Percentiles rank a stretch among this genome's conserved stretches.
Evolutionary conservation across 2,797 vertebrate genomes (phyloP).

Genomic region (Epinephelus malabaricus): DNA sequence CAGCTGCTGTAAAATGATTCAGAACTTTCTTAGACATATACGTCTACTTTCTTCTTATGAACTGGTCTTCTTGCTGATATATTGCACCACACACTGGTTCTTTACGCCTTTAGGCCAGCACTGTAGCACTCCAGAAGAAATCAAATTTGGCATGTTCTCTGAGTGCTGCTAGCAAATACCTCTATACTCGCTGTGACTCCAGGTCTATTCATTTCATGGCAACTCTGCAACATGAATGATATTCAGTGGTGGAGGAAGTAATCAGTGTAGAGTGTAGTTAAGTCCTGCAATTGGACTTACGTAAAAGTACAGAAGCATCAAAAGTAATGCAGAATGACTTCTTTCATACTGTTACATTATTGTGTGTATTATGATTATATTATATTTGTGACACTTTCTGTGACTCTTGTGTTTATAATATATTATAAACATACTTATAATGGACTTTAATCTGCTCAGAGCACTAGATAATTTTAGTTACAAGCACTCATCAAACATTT

Average conservation of each 20-base stretch:
- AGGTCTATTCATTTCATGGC: slow-evolving; percentile 49
- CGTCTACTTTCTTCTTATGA: slow-evolving; percentile 28
- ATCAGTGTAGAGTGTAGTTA: neutral
- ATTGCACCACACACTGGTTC: slow-evolving; percentile 25
- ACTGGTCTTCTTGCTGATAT: slow-evolving; percentile 30
- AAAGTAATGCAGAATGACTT: neutral
- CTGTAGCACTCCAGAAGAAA: slow-evolving; percentile 45
- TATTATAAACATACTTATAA: too few species aligned
- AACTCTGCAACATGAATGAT: slow-evolving; percentile 21
- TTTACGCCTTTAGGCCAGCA: slow-evolving; percentile 27
- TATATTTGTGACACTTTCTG: too few species aligned
- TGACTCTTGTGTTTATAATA: too few species aligned
- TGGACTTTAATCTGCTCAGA: too few species aligned
- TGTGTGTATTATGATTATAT: too few species aligned
- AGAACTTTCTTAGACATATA: slow-evolving; percentile 22
- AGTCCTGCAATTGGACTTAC: neutral
- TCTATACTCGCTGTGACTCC: slow-evolving; percentile 27
- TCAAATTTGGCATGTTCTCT: slow-evolving; percentile 44
- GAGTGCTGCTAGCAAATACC: slow-evolving; percentile 44
- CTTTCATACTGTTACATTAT: neutral
- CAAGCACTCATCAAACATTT: too few species aligned
- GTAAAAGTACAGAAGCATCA: neutral
- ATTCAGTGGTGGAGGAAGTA: neutral
- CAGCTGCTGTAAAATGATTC: slow-evolving; percentile 14
- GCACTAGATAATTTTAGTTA: too few species aligned